Conservation (phyloP, 2,888 invertebrate genomes). For the Stenchaetothrips biformis region DNA sequence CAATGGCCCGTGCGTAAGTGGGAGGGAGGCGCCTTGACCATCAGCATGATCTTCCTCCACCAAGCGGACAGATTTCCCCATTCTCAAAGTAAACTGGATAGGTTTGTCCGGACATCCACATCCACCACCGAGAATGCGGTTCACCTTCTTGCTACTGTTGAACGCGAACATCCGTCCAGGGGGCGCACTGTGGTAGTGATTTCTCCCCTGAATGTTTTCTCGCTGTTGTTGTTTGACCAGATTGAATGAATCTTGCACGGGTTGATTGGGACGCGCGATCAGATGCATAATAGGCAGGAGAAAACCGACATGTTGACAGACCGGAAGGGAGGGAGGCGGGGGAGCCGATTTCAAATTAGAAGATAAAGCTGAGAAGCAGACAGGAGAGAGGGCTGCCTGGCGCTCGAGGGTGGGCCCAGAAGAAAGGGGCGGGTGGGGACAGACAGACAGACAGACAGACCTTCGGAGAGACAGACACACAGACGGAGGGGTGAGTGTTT, state of each 20-base stretch:
- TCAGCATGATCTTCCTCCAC: no score
- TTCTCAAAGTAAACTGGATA: no score
- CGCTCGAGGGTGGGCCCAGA: background rate
- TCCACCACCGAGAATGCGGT: no score
- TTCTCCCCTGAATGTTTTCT: background rate
- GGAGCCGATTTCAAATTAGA: slow-evolving; percentile 21
- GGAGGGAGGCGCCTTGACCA: background rate
- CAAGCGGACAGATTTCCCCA: no score
- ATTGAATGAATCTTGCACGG: slow-evolving; percentile 12
- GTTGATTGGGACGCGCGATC: background rate
- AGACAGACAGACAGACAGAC: slow-evolving; percentile 11
- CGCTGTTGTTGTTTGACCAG: background rate
- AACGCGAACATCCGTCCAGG: no score
- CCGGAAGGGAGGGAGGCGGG: background rate
- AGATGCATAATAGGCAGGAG: slow-evolving; percentile 23
- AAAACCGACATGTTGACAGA: slow-evolving; percentile 24
- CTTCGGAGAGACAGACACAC: background rate
- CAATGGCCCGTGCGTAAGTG: slow-evolving; percentile 18
- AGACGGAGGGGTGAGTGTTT: background rate
- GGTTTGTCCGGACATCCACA: no score
- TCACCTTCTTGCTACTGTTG: no score
- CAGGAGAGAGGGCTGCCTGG: background rate
- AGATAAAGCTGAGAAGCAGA: slow-evolving; percentile 17
- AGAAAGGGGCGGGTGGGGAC: background rate
- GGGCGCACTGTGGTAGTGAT: no score